These are phyloP conservation scores for Cephalotes varians DNA, from an alignment of 2,888 invertebrate genomes.

Conservation along the genomic window DNA sequence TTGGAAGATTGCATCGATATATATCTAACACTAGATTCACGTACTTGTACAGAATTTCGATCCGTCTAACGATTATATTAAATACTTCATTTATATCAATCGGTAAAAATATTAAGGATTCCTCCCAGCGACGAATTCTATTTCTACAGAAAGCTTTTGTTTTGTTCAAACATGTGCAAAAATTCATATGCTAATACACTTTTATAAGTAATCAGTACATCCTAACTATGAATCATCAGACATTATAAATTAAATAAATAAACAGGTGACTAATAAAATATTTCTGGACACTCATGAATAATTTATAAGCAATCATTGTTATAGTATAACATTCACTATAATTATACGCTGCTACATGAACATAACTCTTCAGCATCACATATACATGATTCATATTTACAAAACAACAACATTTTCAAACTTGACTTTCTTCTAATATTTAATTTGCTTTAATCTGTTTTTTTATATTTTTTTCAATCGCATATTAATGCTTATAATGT, in stretches of 20 bases:
- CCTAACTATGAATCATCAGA: background rate
- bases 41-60: slow-evolving; percentile 48
- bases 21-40: slow-evolving; percentile 48
- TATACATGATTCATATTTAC: background rate
- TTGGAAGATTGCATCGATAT: slow-evolving; percentile 59
- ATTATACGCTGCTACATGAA: no score
- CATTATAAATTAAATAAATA: background rate
- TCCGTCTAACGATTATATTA: slow-evolving; percentile 24
- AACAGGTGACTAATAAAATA: slow-evolving; percentile 49
- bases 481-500: background rate
- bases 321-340: background rate
- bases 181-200: slow-evolving; percentile 14
- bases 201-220: background rate
- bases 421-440: slow-evolving; percentile 1
- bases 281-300: slow-evolving; percentile 61
- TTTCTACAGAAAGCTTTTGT: background rate
- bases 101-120: slow-evolving; percentile 3
- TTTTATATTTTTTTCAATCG: background rate
- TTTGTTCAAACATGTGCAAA: background rate
- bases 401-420: background rate
- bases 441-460: background rate
- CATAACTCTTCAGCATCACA: background rate
- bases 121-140: background rate
- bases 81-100: background rate
- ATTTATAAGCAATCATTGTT: slow-evolving; percentile 53